These are phyloP conservation scores for Coregonus suidteri DNA, from an alignment of 2,797 vertebrate genomes.

Conservation along the genomic window DNA sequence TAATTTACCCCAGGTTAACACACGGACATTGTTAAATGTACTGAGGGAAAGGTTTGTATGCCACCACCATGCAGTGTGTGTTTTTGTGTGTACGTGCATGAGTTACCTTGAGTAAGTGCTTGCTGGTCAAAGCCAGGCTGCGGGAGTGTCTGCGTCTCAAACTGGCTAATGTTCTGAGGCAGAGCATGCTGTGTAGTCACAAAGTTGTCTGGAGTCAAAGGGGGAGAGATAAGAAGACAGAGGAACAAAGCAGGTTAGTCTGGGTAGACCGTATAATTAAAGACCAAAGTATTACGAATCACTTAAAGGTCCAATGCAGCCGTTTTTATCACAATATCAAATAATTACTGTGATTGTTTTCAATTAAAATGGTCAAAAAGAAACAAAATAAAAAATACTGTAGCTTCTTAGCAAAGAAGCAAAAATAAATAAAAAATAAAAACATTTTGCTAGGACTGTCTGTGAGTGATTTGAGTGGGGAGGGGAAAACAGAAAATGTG, in stretches of 20 bases:
- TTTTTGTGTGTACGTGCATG: background rate
- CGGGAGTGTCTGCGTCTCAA: conserved; percentile 82
- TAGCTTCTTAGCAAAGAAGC: too few relatives aligned
- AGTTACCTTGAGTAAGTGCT: conserved; percentile 88
- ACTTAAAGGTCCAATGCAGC: too few relatives aligned
- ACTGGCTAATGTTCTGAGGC: conserved; percentile 87
- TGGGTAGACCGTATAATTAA: background rate
- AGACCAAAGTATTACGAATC: background rate
- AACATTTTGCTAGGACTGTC: too few relatives aligned
- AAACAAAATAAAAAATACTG: too few relatives aligned
- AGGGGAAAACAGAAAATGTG: too few relatives aligned
- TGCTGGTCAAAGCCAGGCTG: conserved; percentile 90
- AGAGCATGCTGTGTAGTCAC: conserved; percentile 85
- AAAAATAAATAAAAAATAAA: too few relatives aligned
- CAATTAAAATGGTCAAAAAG: too few relatives aligned
- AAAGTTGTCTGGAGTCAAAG: conserved; percentile 81
- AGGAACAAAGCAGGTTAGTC: background rate
- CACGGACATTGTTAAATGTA: background rate
- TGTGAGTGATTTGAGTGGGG: too few relatives aligned
- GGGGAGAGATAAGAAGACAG: background rate
- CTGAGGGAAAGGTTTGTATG: background rate
- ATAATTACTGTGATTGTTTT: too few relatives aligned
- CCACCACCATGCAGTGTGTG: background rate
- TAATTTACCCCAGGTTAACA: background rate
- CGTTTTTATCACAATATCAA: too few relatives aligned